Percentiles rank a stretch among this genome's conserved stretches.
Conservation (phyloP, 2,113 vertebrate species). For the Sterrhoptilus dennistouni region DNA sequence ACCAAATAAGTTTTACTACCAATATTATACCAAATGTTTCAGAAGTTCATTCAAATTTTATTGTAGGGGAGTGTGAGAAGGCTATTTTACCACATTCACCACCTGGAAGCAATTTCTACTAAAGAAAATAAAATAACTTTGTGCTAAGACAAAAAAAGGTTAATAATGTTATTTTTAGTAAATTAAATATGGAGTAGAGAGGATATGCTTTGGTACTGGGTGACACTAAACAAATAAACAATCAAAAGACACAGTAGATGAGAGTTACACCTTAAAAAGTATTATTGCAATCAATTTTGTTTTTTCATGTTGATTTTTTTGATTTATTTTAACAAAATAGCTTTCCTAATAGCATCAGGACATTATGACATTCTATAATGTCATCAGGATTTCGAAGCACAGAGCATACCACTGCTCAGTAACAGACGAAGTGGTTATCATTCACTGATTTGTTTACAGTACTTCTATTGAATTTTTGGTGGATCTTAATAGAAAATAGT, state of each 20-base stretch:
- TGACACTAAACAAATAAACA: not conserved
- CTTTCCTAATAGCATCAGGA: not conserved
- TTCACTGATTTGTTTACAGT: not conserved
- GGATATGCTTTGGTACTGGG: not conserved
- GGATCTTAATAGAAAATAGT: not conserved
- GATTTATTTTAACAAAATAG: not conserved
- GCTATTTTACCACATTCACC: not conserved
- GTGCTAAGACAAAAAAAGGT: not conserved
- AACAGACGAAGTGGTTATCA: not conserved
- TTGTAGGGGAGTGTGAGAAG: not conserved
- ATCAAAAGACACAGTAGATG: not conserved
- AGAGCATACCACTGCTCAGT: not conserved
- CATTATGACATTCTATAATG: not conserved
- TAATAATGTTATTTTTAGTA: not conserved
- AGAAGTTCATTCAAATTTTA: not conserved
- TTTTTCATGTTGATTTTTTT: not conserved
- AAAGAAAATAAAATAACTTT: not conserved
- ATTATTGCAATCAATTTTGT: not conserved
- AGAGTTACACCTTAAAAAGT: not conserved
- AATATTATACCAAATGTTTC: not conserved
- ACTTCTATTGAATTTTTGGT: not conserved
- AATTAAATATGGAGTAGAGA: not conserved
- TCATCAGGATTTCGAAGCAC: not conserved
- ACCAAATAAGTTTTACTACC: not conserved
- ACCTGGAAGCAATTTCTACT: not conserved